Evolutionary conservation across 1,140 invertebrate genomes (phyloP), one percentile per base, ranked within the genome.

Genomic region (Venustaconcha ellipsiformis): DNA sequence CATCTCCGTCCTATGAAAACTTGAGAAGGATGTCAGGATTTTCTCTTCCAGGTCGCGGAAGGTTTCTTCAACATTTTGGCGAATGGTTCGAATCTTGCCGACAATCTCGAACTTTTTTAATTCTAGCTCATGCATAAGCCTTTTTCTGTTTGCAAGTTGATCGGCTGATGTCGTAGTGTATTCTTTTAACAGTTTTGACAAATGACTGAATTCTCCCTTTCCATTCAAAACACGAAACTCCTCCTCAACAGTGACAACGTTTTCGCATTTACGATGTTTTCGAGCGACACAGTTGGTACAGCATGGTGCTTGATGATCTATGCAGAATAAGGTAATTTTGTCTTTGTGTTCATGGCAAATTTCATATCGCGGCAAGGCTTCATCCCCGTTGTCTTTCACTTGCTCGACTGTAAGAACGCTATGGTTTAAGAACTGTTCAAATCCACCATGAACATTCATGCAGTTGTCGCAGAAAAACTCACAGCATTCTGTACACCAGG

Each of bases 401-500:
- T 72, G 70, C 60, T 77, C 66, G 12, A 77, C 75, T 18, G 69
- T 17, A 30, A 77, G 57, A 20, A 77, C 75, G 48, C 59, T 59
- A 30, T 77, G 75, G 57, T 77, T 26, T 71, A 67, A 67, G 48
- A 77, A 77, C 26, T 72, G 59, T 37, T 72, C 72, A 56, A 77
- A 77, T 48, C 75, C 75, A 30, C 70, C 37, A 37, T 77, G 75
- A 17, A 77, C 75, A 11, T 70, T 77, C 37, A 72, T 77, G 37
- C 75, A 77, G 11, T 72, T 70, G 37, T 77, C 72, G 56, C 75
- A 77, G 17, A 72, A 70, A 57, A 68, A 77, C 23, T 77, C 75
- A 23, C 75, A 68, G 62, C 75, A 77, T 62, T 77, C 75, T 18
- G 69, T 57, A 60, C 75, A 77, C 75, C 75, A 77, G 65, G 70